Percentiles rank a stretch among this genome's conserved stretches.
phyloP scores from a whole-genome alignment of 2,888 invertebrate species.

The Eilema griseolum region DNA sequence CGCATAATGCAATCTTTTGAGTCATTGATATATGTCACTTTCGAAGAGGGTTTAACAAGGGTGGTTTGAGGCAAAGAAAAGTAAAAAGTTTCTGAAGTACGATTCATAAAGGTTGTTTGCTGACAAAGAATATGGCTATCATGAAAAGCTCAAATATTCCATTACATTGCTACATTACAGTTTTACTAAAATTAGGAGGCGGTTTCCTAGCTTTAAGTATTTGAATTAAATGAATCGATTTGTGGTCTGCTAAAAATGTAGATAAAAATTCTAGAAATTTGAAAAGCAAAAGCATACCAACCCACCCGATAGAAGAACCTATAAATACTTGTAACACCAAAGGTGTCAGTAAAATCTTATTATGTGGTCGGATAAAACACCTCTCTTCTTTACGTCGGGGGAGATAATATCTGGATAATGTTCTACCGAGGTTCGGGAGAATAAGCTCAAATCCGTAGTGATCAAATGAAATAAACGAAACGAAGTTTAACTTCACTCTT shows the following conservation, averaged over 20 bases:
- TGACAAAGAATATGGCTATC: conserved; percentile 11
- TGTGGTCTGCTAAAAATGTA: too few relatives aligned
- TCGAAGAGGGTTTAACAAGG: conserved; percentile 29
- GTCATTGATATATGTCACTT: conserved; percentile 63
- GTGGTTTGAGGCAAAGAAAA: conserved; percentile 25
- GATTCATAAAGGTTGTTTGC: conserved; percentile 17
- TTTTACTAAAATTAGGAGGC: background rate
- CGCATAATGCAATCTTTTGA: conserved; percentile 69
- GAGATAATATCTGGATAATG: background rate
- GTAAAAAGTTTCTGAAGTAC: conserved; percentile 22
- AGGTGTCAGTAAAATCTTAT: background rate
- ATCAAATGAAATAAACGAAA: background rate
- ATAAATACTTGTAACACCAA: background rate
- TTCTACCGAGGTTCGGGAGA: background rate
- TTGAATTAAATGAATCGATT: too few relatives aligned
- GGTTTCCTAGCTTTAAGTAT: background rate
- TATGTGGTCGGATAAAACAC: background rate
- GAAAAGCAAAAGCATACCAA: background rate
- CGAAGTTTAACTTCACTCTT: background rate
- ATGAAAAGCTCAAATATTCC: background rate
- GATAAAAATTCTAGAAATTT: background rate
- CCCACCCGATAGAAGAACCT: background rate
- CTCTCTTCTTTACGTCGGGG: background rate
- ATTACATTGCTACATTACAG: background rate
- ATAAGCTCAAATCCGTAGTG: background rate